Conservation (phyloP, 2,888 invertebrate species). For the Noctua fimbriata region DNA sequence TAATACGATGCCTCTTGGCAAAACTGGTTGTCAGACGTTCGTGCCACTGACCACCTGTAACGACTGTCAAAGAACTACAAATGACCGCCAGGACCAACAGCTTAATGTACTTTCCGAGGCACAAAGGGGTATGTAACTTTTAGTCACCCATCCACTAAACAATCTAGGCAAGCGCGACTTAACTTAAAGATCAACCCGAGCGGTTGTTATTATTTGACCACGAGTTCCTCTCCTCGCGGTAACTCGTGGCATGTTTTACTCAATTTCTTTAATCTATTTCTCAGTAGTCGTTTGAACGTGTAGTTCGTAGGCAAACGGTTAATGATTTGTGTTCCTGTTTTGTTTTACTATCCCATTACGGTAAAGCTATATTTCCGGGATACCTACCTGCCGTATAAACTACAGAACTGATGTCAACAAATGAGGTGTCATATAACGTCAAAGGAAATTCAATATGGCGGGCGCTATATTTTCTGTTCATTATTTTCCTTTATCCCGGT, state of each 20-base stretch:
- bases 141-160: not conserved
- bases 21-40: not conserved
- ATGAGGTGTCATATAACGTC: conserved; percentile 21
- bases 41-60: not conserved
- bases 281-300: not conserved
- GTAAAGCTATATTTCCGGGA: not conserved
- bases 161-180: not conserved
- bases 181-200: not conserved
- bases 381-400: not conserved
- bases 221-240: too few relatives aligned
- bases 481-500: conserved; percentile 3
- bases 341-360: not conserved
- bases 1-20: not conserved
- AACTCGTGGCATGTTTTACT: too few relatives aligned
- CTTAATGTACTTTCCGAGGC: not conserved
- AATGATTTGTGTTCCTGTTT: not conserved
- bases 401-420: conserved; percentile 14
- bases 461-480: conserved; percentile 2
- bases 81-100: not conserved
- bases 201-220: not conserved
- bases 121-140: too few relatives aligned
- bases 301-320: not conserved
- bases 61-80: not conserved
- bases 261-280: too few relatives aligned
- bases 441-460: conserved; percentile 40